Evolutionary conservation across 2,888 invertebrate genomes (phyloP).

Genomic region (Agriopis aurantiaria): DNA sequence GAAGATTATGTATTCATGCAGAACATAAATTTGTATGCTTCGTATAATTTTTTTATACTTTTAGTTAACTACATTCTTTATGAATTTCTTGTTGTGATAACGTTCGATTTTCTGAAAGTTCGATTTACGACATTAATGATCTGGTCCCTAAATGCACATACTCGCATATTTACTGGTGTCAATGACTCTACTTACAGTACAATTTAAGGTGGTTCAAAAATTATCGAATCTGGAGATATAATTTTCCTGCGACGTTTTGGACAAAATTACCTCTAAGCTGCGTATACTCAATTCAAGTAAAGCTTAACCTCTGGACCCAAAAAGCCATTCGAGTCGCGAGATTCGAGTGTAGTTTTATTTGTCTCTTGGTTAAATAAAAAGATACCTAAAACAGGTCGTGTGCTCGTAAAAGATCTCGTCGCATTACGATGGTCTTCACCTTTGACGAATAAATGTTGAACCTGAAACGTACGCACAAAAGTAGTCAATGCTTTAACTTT

Average conservation of each 20-base stretch:
- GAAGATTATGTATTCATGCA: conserved; percentile 59
- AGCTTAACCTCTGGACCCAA: conserved; percentile 59
- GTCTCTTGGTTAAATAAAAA: conserved; percentile 61
- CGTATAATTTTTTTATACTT: conserved; percentile 57
- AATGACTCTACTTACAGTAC: neutral
- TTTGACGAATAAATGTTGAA: conserved; percentile 62
- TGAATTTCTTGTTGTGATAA: neutral
- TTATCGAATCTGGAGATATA: neutral
- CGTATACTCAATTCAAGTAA: conserved; percentile 39
- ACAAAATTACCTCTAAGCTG: conserved; percentile 17
- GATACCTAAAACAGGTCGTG: conserved; percentile 59
- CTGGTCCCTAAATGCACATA: neutral
- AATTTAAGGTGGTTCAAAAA: neutral
- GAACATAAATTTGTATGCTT: conserved; percentile 75
- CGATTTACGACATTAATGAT: conserved; percentile 6
- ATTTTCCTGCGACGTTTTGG: neutral
- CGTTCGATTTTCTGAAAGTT: neutral
- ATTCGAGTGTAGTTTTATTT: conserved; percentile 63
- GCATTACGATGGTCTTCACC: conserved; percentile 64
- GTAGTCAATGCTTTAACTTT: conserved; percentile 23
- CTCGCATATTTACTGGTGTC: conserved; percentile 2
- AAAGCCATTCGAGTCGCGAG: conserved; percentile 53
- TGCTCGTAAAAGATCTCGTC: conserved; percentile 69
- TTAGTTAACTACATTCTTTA: conserved; percentile 16
- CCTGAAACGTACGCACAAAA: conserved; percentile 11